These are phyloP conservation scores for Drosophila koepferae DNA, from an alignment of 2,888 invertebrate genomes.

Conservation along the genomic window DNA sequence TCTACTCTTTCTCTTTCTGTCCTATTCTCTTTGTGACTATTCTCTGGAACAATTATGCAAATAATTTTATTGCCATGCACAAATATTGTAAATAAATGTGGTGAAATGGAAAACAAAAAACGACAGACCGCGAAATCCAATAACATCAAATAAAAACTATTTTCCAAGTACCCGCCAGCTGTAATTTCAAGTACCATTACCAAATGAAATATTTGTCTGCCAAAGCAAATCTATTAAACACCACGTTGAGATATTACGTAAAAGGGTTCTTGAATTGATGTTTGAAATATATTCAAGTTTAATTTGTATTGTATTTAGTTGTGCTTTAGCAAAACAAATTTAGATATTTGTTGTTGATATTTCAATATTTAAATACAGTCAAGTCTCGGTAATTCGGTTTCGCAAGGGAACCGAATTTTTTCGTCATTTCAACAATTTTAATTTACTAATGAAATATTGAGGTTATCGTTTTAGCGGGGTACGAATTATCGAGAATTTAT, in stretches of 20 bases:
- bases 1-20: not conserved
- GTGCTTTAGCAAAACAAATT: not conserved
- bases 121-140: conserved; percentile 68
- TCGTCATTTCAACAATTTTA: no score
- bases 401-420: no score
- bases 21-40: not conserved
- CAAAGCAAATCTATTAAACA: not conserved
- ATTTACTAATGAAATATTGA: no score
- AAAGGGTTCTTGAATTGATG: not conserved
- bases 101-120: conserved; percentile 47
- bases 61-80: conserved; percentile 70
- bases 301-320: not conserved
- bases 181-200: conserved; percentile 48
- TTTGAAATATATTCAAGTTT: not conserved
- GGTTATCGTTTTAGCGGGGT: no score
- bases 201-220: conserved; percentile 63
- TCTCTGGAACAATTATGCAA: conserved; percentile 71
- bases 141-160: conserved; percentile 71
- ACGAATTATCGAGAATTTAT: no score
- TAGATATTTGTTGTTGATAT: no score
- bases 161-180: conserved; percentile 48
- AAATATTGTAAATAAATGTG: conserved; percentile 70
- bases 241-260: conserved; percentile 15
- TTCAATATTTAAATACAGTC: no score
- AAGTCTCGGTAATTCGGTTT: no score